These are phyloP conservation scores for Oostethus manadensis DNA, from an alignment of 2,113 vertebrate species.

Conservation along the genomic window DNA sequence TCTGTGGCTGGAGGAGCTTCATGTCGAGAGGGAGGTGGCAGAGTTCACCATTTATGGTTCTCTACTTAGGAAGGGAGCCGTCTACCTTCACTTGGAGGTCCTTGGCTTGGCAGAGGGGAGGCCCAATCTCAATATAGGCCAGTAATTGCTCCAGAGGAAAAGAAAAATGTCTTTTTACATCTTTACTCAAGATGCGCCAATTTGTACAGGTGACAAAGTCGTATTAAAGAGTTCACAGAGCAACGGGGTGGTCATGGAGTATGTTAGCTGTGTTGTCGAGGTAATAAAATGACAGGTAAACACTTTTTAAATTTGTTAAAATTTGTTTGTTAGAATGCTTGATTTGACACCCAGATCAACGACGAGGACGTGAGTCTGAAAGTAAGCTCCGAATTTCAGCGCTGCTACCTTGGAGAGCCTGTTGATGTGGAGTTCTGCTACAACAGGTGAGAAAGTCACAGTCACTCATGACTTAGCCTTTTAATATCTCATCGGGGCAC, in stretches of 20 bases:
- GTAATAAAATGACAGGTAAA: slow-evolving; percentile 55
- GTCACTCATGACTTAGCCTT: too few relatives aligned
- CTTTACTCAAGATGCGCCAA: slow-evolving; percentile 9
- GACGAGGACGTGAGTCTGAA: slow-evolving; percentile 83
- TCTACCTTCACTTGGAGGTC: slow-evolving; percentile 79
- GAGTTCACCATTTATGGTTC: slow-evolving; percentile 79
- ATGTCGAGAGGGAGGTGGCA: slow-evolving; percentile 76
- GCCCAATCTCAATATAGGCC: slow-evolving; percentile 67
- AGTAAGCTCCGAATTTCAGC: slow-evolving; percentile 78
- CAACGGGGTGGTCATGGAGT: slow-evolving; percentile 70
- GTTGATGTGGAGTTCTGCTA: slow-evolving; percentile 88
- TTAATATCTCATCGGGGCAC: too few relatives aligned
- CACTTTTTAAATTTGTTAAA: not conserved
- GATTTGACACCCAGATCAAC: slow-evolving; percentile 68
- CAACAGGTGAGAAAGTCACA: slow-evolving; percentile 73
- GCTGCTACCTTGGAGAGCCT: slow-evolving; percentile 81
- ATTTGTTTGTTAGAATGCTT: not conserved
- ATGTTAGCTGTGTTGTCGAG: slow-evolving; percentile 75
- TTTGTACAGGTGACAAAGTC: slow-evolving; percentile 79
- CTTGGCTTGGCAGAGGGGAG: slow-evolving; percentile 81
- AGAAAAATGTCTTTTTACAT: not conserved
- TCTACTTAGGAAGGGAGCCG: slow-evolving; percentile 74
- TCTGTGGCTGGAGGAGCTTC: slow-evolving; percentile 90
- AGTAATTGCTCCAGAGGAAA: not conserved
- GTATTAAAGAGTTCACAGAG: slow-evolving; percentile 76